Percentiles rank a stretch among this genome's conserved stretches.
These are phyloP conservation scores for Bombus sibiricus DNA, from an alignment of 1,140 invertebrate species.

Conservation along the genomic window DNA sequence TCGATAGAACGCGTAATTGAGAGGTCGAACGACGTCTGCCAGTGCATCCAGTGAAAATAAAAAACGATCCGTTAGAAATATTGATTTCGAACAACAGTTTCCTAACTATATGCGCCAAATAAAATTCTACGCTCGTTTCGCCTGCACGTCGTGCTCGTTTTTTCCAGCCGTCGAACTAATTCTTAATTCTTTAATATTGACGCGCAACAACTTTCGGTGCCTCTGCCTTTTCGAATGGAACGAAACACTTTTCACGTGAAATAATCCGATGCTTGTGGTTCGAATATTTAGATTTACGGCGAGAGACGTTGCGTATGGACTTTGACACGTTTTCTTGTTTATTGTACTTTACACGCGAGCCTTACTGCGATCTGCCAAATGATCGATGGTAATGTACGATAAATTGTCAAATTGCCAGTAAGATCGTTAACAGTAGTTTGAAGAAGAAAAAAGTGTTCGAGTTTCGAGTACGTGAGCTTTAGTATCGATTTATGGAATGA, in stretches of 20 bases:
- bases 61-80: not conserved
- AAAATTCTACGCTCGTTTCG: not conserved
- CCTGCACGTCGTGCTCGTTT: too few relatives aligned
- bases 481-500: not conserved
- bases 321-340: conserved; percentile 11
- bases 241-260: conserved; percentile 8
- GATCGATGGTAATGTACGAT: not conserved
- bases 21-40: not conserved
- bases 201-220: not conserved
- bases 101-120: not conserved
- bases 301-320: conserved; percentile 7
- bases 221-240: too few relatives aligned
- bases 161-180: not conserved
- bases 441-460: not conserved
- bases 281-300: conserved; percentile 38
- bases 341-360: not conserved
- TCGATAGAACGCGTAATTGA: not conserved
- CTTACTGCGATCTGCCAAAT: not conserved
- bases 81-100: not conserved
- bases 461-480: not conserved
- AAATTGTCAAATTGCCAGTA: not conserved
- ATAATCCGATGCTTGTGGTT: not conserved
- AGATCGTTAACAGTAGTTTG: not conserved
- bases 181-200: not conserved
- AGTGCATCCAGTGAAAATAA: not conserved